A percentile compares a stretch with the other conserved stretches of the same genome.
Evolutionary conservation across 1,140 invertebrate species (phyloP).

Genomic region (Bombus difficillimus): DNA sequence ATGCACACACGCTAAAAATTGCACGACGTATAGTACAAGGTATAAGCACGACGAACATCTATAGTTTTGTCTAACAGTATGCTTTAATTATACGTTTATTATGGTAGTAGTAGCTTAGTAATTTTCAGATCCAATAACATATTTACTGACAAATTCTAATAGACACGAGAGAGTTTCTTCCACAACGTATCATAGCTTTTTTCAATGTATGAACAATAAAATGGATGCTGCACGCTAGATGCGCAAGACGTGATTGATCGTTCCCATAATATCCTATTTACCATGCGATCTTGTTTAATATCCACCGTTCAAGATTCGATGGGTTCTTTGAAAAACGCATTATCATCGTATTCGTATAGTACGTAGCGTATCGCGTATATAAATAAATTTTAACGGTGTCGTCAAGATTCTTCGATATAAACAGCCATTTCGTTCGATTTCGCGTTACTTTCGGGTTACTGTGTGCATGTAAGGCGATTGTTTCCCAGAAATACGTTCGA

Average conservation of each 20-base stretch:
- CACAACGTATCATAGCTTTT: neutral
- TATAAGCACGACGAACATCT: neutral
- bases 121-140: too few species aligned
- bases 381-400: slow-evolving; percentile 7
- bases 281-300: slow-evolving; percentile 4
- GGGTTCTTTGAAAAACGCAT: slow-evolving; percentile 16
- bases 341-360: neutral
- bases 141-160: too few species aligned
- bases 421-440: neutral
- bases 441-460: neutral
- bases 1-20: neutral
- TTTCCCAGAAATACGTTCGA: slow-evolving; percentile 3
- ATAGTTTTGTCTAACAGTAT: too few species aligned
- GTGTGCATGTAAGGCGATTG: neutral
- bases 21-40: neutral
- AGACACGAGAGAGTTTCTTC: too few species aligned
- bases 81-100: too few species aligned
- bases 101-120: too few species aligned
- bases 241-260: slow-evolving; percentile 17
- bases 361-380: neutral
- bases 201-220: neutral
- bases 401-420: neutral
- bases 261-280: slow-evolving; percentile 28
- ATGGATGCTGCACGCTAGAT: neutral
- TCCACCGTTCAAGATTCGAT: neutral